A percentile compares a stretch with the other conserved stretches of the same genome.
Conservation (phyloP, 1,140 invertebrate species). For the Psilanteris sp. region DNA sequence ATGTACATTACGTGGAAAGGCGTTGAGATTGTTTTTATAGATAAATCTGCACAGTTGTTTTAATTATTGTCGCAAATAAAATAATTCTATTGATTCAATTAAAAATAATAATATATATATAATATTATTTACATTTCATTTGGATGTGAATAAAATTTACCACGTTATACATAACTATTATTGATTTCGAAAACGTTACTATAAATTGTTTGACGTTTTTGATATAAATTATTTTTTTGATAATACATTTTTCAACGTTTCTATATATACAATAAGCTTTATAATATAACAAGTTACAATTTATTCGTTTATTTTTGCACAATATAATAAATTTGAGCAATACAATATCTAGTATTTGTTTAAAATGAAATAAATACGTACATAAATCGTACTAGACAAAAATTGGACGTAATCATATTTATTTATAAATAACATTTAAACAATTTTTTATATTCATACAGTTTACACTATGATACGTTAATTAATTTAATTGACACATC, state of each 20-base stretch:
- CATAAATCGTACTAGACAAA: no score
- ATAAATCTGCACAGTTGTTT: slow-evolving; percentile 1
- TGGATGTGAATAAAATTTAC: no score
- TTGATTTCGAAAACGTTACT: neutral
- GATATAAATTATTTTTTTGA: slow-evolving; percentile 5
- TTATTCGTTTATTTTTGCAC: slow-evolving; percentile 7
- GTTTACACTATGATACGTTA: no score
- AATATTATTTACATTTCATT: neutral
- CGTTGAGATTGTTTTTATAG: slow-evolving; percentile 16
- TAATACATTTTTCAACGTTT: neutral
- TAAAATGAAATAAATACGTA: no score
- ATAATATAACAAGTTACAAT: slow-evolving; percentile 5
- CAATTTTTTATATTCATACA: no score
- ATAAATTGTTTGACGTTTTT: neutral
- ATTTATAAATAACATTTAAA: no score
- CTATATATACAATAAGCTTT: neutral
- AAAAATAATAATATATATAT: no score
- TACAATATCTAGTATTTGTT: no score
- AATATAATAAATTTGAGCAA: slow-evolving; percentile 20
- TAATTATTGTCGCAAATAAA: slow-evolving; percentile 8
- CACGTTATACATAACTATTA: no score
- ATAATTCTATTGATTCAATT: neutral
- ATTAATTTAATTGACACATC: no score
- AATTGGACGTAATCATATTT: no score
- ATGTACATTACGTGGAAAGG: slow-evolving; percentile 22